phyloP scores from a whole-genome alignment of 1,140 invertebrate species.

The Hycleus cichorii region DNA sequence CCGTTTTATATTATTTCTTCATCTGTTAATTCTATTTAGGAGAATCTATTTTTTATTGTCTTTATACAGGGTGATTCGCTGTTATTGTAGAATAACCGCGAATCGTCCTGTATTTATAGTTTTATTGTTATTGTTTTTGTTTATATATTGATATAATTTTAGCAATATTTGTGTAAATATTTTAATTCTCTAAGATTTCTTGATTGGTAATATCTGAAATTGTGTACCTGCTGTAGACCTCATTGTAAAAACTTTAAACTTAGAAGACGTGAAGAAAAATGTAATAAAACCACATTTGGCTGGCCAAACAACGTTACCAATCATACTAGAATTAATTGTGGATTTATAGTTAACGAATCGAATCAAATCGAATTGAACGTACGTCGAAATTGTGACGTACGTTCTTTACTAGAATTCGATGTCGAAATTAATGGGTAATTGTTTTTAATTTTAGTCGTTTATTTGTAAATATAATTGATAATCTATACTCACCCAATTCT shows the following conservation, averaged over 20 bases:
- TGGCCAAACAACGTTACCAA: constrained; percentile 23
- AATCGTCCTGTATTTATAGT: not conserved
- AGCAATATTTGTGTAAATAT: not conserved
- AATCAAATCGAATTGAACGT: not conserved
- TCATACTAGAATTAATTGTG: constrained; percentile 16
- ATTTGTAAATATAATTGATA: constrained; percentile 28
- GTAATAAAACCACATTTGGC: constrained; percentile 14
- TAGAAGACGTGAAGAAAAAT: too few relatives aligned
- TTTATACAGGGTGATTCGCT: not conserved
- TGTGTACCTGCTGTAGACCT: constrained; percentile 26
- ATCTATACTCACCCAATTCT: constrained; percentile 23
- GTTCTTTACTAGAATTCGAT: too few relatives aligned
- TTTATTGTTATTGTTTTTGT: not conserved
- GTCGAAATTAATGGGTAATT: not conserved
- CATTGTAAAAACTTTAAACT: constrained; percentile 1
- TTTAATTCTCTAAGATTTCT: not conserved
- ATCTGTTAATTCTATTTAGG: not conserved
- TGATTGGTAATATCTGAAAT: constrained; percentile 19
- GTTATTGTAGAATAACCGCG: not conserved
- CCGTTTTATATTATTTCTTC: constrained; percentile 2
- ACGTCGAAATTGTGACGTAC: too few relatives aligned
- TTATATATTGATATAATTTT: not conserved
- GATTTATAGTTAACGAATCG: constrained; percentile 3
- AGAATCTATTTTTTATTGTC: too few relatives aligned
- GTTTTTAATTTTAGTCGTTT: constrained; percentile 3